These are phyloP conservation scores for Drosophila bifasciata DNA, from an alignment of 1,140 invertebrate genomes.

Conservation along the genomic window DNA sequence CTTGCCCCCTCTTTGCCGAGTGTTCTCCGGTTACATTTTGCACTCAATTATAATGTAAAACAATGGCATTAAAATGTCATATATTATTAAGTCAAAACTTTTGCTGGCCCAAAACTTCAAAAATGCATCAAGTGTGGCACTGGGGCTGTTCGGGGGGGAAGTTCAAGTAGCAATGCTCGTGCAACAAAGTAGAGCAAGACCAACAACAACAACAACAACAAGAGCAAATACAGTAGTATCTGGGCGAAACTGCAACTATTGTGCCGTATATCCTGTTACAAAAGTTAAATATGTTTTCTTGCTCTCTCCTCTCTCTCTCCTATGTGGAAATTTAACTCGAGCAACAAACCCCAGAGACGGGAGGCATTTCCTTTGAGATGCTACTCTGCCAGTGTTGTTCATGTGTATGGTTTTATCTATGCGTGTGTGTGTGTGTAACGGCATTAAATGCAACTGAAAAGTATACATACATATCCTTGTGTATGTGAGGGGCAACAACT, in stretches of 20 bases:
- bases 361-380: conserved; percentile 56
- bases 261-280: conserved; percentile 36
- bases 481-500: conserved; percentile 12
- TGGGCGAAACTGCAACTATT: conserved; percentile 17
- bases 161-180: conserved; percentile 21
- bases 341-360: conserved; percentile 19
- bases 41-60: conserved; percentile 44
- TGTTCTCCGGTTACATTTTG: conserved; percentile 4
- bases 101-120: conserved; percentile 26
- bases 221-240: too few relatives aligned
- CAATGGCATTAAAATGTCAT: conserved; percentile 32
- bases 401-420: neutral
- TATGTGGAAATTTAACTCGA: conserved; percentile 23
- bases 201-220: conserved; percentile 3
- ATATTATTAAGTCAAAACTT: conserved; percentile 22
- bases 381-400: conserved; percentile 9
- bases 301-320: too few relatives aligned
- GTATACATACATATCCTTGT: neutral
- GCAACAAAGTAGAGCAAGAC: conserved; percentile 6
- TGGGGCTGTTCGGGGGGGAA: conserved; percentile 4
- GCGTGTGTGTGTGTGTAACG: conserved; percentile 14
- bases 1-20: too few relatives aligned
- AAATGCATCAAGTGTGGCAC: conserved; percentile 32
- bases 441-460: conserved; percentile 43
- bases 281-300: conserved; percentile 54